Evolutionary conservation across 2,113 vertebrate genomes (phyloP).

Genomic region (Corvus hawaiiensis): DNA sequence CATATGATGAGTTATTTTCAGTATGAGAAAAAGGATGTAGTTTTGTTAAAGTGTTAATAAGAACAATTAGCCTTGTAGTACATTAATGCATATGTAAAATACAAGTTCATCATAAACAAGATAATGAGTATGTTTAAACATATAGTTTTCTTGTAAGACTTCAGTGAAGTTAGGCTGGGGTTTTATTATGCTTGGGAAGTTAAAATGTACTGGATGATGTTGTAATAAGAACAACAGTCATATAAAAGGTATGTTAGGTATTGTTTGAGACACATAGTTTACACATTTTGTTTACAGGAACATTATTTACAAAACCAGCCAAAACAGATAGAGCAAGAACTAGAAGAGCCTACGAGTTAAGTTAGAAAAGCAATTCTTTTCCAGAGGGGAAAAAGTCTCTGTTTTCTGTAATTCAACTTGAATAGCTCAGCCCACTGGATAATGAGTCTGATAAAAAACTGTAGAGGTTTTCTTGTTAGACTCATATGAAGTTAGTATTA

Average conservation of each 20-base stretch:
- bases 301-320: neutral
- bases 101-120: neutral
- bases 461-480: neutral
- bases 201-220: neutral
- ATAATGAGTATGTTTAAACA: neutral
- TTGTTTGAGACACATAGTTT: neutral
- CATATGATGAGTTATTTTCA: neutral
- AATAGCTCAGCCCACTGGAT: neutral
- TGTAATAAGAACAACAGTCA: neutral
- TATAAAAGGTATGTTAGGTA: neutral
- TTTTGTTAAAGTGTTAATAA: neutral
- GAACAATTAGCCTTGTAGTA: neutral
- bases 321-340: neutral
- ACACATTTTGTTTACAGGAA: neutral
- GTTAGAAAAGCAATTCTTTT: neutral
- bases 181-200: neutral
- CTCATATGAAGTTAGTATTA: neutral
- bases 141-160: neutral
- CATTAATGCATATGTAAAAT: neutral
- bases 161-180: neutral
- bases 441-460: neutral
- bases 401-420: neutral
- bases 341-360: neutral
- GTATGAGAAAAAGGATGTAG: neutral
- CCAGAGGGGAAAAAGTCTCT: neutral